Percentiles rank a stretch among this genome's conserved stretches.
These are phyloP conservation scores for Arrhopalites spinosus DNA, from an alignment of 2,888 invertebrate species.

Conservation along the genomic window DNA sequence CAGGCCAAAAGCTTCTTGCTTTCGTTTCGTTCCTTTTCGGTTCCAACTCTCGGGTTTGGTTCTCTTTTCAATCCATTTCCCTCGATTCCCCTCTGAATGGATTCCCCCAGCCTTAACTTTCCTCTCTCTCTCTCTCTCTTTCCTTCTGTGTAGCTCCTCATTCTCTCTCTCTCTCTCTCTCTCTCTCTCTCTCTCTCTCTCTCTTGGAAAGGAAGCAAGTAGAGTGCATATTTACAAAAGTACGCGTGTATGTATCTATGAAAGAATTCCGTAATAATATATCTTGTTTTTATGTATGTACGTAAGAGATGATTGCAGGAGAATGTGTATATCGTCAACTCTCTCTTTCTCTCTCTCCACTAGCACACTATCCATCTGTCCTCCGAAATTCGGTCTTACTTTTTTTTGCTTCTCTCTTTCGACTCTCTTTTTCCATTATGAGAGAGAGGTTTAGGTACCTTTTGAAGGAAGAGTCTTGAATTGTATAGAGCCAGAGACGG, in stretches of 20 bases:
- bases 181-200: slow-evolving; percentile 32
- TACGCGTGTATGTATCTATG: neutral
- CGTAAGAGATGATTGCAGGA: neutral
- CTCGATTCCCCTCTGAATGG: slow-evolving; percentile 41
- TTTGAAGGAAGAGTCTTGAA: neutral
- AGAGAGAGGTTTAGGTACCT: neutral
- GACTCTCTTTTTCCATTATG: neutral
- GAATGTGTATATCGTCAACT: slow-evolving; percentile 3
- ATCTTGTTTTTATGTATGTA: neutral
- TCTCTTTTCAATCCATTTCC: slow-evolving; percentile 54
- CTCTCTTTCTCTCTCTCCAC: neutral
- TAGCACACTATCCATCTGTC: neutral
- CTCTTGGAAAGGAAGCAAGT: neutral
- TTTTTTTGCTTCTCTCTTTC: neutral
- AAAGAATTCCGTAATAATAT: neutral
- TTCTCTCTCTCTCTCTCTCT: slow-evolving; percentile 26
- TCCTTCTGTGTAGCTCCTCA: too few species aligned
- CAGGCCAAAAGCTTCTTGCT: slow-evolving; percentile 1
- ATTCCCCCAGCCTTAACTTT: slow-evolving; percentile 36
- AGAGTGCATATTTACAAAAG: neutral
- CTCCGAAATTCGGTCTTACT: slow-evolving; percentile 11
- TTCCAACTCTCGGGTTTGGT: slow-evolving; percentile 35
- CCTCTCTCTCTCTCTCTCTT: slow-evolving; percentile 23
- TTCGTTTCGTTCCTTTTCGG: slow-evolving; percentile 14
- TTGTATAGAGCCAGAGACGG: neutral